Conservation (phyloP, 2,113 vertebrate genomes). For the Azemiops feae region DNA sequence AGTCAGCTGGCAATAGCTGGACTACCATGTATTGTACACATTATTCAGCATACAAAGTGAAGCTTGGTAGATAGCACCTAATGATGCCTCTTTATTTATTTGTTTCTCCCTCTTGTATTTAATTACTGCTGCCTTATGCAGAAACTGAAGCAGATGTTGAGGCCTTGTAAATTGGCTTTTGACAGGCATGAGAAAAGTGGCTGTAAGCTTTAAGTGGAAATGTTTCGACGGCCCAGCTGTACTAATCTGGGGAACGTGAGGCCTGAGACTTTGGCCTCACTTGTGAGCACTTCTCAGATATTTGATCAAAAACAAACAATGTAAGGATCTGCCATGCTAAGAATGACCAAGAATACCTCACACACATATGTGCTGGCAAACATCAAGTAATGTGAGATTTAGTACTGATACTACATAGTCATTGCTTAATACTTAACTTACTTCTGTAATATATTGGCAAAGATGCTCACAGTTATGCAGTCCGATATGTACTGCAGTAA, state of each 20-base stretch:
- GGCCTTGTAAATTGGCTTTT: slow-evolving; percentile 5
- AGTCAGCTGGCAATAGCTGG: not conserved
- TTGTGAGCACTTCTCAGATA: not conserved
- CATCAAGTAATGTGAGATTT: not conserved
- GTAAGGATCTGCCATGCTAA: not conserved
- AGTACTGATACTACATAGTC: not conserved
- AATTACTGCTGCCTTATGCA: not conserved
- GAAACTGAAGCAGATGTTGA: not conserved
- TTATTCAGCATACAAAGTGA: not conserved
- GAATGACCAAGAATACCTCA: not conserved
- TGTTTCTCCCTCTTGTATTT: not conserved
- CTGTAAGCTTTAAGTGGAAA: not conserved
- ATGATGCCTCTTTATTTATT: not conserved
- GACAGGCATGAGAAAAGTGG: not conserved
- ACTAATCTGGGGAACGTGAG: not conserved
- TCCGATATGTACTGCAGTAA: not conserved
- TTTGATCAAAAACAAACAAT: not conserved
- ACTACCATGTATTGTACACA: not conserved
- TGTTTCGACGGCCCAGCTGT: not conserved
- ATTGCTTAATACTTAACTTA: not conserved
- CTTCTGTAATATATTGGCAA: not conserved
- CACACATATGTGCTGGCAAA: not conserved
- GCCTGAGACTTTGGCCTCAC: not conserved
- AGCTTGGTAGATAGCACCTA: not conserved
- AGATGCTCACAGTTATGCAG: not conserved